Evolutionary conservation across 2,888 invertebrate species (phyloP).

Genomic region (Phasia obesa): DNA sequence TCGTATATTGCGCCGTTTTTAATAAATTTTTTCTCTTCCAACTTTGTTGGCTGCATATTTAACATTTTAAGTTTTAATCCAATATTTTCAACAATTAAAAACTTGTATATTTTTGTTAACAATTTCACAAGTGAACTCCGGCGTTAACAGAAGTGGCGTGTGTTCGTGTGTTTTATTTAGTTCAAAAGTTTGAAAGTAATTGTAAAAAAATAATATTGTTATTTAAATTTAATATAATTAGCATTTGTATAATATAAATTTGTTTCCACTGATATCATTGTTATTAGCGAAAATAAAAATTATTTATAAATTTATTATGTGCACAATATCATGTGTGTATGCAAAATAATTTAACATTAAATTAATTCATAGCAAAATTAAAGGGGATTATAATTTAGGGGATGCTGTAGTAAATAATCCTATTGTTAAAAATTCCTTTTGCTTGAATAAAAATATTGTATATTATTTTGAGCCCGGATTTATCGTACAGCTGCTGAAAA

Average conservation of each 20-base stretch:
- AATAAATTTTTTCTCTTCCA: too few relatives aligned
- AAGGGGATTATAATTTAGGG: slow-evolving; percentile 5
- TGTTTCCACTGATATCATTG: slow-evolving; percentile 34
- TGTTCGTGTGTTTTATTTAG: not conserved
- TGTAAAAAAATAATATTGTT: slow-evolving; percentile 27
- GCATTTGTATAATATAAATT: slow-evolving; percentile 53
- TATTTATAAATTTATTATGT: slow-evolving; percentile 8
- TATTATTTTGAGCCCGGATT: too few relatives aligned
- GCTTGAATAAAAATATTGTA: not conserved
- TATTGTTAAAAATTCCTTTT: not conserved
- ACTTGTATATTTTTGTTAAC: not conserved
- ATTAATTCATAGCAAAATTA: not conserved
- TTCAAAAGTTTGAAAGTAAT: not conserved
- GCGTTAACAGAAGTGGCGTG: not conserved
- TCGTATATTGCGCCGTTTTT: too few relatives aligned
- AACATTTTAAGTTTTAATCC: not conserved
- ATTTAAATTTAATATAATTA: slow-evolving; percentile 56
- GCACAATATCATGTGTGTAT: not conserved
- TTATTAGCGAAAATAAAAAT: slow-evolving; percentile 33
- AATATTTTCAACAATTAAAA: not conserved
- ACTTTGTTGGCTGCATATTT: too few relatives aligned
- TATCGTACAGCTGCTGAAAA: not conserved
- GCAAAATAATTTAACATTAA: not conserved
- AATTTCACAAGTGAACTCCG: not conserved
- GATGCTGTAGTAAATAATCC: not conserved